Evolutionary conservation across 2,797 vertebrate species (phyloP).

Genomic region (Moxostoma hubbsi): DNA sequence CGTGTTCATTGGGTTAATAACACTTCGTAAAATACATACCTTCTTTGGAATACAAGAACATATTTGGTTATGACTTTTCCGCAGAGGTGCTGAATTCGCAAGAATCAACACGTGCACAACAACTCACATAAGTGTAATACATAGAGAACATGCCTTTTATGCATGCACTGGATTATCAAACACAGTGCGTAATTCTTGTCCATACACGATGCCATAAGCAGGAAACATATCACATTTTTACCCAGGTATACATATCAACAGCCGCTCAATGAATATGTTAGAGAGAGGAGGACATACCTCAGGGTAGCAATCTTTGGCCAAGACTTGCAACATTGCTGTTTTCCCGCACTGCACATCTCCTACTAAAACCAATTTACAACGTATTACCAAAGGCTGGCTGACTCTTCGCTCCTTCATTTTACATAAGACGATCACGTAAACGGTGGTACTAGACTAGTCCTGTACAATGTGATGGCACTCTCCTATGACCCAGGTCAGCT

Average conservation of each 20-base stretch:
- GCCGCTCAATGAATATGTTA: neutral
- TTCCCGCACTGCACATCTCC: conserved; percentile 97
- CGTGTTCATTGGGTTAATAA: neutral
- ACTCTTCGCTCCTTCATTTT: conserved; percentile 90
- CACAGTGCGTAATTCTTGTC: neutral
- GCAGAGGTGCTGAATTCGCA: neutral
- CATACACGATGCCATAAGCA: neutral
- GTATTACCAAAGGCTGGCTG: conserved; percentile 82
- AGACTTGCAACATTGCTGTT: conserved; percentile 94
- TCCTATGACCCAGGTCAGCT: conserved; percentile 20
- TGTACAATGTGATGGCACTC: neutral
- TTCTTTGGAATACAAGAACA: neutral
- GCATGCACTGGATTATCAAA: neutral
- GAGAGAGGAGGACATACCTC: conserved; percentile 82
- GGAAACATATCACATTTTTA: neutral
- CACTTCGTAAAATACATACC: too few species aligned
- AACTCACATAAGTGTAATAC: neutral
- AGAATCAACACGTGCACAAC: conserved; percentile 17
- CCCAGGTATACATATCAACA: neutral
- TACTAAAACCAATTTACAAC: conserved; percentile 93
- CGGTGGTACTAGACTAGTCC: conserved; percentile 8
- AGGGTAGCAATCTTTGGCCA: conserved; percentile 94
- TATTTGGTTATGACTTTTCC: neutral
- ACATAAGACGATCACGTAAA: neutral
- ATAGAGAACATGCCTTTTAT: neutral